Conservation (phyloP, 64 coral and sea anemone species). For the Montipora capricornis region DNA sequence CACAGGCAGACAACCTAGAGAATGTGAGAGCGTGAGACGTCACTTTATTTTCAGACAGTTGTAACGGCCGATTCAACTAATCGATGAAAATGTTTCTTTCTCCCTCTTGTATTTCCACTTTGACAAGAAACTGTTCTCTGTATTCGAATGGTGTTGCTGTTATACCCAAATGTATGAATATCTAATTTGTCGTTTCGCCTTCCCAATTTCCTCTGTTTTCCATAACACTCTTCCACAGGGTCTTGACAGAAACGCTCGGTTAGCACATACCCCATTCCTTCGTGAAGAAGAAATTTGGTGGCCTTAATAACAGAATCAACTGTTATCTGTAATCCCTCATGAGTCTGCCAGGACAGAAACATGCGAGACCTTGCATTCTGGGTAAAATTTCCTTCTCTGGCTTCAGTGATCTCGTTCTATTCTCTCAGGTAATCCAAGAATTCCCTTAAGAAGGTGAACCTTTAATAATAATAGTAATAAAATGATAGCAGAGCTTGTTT, state of each 20-base stretch:
- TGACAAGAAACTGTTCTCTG: conserved; percentile 21
- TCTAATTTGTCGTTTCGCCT: conserved; percentile 22
- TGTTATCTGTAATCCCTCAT: conserved; percentile 42
- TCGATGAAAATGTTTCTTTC: not conserved
- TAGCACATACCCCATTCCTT: not conserved
- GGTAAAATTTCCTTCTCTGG: not conserved
- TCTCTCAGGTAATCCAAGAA: not conserved
- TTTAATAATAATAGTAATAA: not conserved
- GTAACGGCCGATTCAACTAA: no score
- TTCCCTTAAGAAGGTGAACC: not conserved
- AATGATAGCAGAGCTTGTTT: no score
- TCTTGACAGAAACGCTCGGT: conserved; percentile 46
- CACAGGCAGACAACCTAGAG: no score
- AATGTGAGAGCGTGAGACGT: no score
- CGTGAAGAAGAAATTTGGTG: conserved; percentile 5
- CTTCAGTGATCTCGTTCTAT: not conserved
- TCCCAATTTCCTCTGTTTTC: conserved; percentile 2
- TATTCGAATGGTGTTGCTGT: conserved; percentile 10
- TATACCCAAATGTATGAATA: conserved; percentile 4
- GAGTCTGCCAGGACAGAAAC: conserved; percentile 38
- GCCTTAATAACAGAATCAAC: not conserved
- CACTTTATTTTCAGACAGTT: no score
- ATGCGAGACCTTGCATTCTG: not conserved
- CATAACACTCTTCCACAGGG: conserved; percentile 16
- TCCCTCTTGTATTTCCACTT: conserved; percentile 25